These are phyloP conservation scores for Cactoblastis cactorum DNA, from an alignment of 2,888 invertebrate genomes.

Conservation along the genomic window DNA sequence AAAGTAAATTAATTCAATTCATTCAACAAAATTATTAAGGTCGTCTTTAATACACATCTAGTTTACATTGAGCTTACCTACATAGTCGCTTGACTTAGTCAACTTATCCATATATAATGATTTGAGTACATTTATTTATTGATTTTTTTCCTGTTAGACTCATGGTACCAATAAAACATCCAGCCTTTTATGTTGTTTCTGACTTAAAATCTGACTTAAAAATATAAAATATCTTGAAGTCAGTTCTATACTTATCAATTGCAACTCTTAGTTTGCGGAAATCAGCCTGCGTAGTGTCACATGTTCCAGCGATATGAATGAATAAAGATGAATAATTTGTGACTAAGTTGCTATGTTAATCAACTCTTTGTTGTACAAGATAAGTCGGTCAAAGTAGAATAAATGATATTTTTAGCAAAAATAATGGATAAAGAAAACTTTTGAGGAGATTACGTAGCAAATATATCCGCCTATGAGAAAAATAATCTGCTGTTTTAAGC, in stretches of 20 bases:
- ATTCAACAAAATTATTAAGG: conserved; percentile 18
- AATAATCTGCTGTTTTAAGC: too few species aligned
- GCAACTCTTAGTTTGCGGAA: not conserved
- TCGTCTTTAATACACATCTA: conserved; percentile 12
- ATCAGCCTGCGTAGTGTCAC: not conserved
- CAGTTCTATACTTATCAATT: too few species aligned
- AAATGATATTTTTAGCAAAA: not conserved
- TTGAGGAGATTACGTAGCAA: not conserved
- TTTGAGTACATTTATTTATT: not conserved
- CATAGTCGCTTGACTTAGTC: not conserved
- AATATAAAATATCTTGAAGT: too few species aligned
- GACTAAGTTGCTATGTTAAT: not conserved
- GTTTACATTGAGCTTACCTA: conserved; percentile 19
- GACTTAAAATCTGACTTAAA: too few species aligned
- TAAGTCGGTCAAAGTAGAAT: too few species aligned
- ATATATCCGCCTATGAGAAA: too few species aligned
- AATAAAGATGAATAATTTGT: not conserved
- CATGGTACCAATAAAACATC: too few species aligned
- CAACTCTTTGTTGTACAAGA: not conserved
- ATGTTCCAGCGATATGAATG: not conserved
- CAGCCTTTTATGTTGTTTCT: too few species aligned
- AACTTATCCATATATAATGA: not conserved
- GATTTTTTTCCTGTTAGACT: too few species aligned
- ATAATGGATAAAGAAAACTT: not conserved
- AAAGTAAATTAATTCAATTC: not conserved